These are phyloP conservation scores for Aptenodytes patagonicus DNA, from an alignment of 2,113 vertebrate species.

Conservation along the genomic window DNA sequence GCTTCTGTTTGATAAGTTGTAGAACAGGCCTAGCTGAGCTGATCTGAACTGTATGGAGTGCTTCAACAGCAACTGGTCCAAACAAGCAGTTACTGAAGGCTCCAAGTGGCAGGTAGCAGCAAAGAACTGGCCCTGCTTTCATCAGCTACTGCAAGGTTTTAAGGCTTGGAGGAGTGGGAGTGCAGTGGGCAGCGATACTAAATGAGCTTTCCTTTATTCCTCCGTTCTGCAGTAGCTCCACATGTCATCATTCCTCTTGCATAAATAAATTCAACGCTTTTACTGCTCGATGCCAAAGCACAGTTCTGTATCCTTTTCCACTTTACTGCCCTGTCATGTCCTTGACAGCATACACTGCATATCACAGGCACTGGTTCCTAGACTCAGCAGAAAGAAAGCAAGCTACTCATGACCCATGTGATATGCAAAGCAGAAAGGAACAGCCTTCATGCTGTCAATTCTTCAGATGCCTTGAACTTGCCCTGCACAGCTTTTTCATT, in stretches of 20 bases:
- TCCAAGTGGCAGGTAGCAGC: background rate
- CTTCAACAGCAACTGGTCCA: background rate
- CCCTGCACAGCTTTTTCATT: background rate
- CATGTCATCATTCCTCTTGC: accelerated
- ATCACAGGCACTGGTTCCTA: background rate
- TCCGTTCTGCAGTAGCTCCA: background rate
- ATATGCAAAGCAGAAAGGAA: background rate
- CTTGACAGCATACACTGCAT: accelerated
- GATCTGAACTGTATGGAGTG: background rate
- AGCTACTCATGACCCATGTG: background rate
- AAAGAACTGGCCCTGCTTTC: background rate
- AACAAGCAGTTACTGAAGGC: background rate
- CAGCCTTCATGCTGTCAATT: background rate
- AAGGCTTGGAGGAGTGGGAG: background rate
- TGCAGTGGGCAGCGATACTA: background rate
- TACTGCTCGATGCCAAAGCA: background rate
- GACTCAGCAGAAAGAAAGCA: background rate
- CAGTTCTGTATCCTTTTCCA: background rate
- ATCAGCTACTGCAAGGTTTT: background rate
- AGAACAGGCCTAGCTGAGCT: background rate
- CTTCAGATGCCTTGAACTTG: background rate
- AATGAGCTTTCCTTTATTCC: background rate
- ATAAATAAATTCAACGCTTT: background rate
- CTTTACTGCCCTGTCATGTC: background rate
- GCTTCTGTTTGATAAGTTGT: background rate